Evolutionary conservation across 2,888 invertebrate species (phyloP).

Genomic region (Rambutsinella grinnellia): DNA sequence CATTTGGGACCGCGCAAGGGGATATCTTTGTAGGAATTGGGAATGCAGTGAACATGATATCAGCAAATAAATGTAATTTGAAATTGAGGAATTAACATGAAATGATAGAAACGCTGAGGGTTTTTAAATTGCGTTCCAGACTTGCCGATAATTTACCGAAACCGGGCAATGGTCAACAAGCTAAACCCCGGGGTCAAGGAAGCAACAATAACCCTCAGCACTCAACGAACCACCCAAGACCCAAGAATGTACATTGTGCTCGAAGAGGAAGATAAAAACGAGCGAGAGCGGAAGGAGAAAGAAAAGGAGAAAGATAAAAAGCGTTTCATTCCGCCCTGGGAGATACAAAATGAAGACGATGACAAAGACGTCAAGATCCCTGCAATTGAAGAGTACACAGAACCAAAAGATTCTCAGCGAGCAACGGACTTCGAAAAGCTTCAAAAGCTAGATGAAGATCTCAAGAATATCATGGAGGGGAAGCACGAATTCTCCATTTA

Average conservation of each 20-base stretch:
- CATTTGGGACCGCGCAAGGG: conserved; percentile 61
- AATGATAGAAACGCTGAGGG: background rate
- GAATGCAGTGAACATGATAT: conserved; percentile 52
- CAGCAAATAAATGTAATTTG: conserved; percentile 62
- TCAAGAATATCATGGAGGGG: conserved; percentile 62
- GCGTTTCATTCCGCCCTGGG: conserved; percentile 16
- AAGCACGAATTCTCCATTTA: conserved; percentile 59
- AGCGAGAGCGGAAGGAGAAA: conserved; percentile 39
- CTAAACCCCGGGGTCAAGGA: conserved; percentile 55
- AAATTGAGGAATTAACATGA: background rate
- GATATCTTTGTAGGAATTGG: conserved; percentile 64
- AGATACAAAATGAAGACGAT: conserved; percentile 8
- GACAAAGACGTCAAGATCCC: conserved; percentile 47
- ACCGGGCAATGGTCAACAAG: conserved; percentile 58
- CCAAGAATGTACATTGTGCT: conserved; percentile 60
- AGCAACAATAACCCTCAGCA: conserved; percentile 47
- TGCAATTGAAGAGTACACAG: conserved; percentile 42
- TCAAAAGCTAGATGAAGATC: conserved; percentile 53
- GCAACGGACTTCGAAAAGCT: conserved; percentile 58
- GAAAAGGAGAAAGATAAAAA: conserved; percentile 49
- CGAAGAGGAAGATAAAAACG: conserved; percentile 55
- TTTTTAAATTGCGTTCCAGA: conserved; percentile 30
- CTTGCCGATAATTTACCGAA: conserved; percentile 61
- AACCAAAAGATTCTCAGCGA: conserved; percentile 61
- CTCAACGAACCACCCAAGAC: conserved; percentile 50